These are phyloP conservation scores for Formica exsecta DNA, from an alignment of 1,140 invertebrate species.

Conservation along the genomic window DNA sequence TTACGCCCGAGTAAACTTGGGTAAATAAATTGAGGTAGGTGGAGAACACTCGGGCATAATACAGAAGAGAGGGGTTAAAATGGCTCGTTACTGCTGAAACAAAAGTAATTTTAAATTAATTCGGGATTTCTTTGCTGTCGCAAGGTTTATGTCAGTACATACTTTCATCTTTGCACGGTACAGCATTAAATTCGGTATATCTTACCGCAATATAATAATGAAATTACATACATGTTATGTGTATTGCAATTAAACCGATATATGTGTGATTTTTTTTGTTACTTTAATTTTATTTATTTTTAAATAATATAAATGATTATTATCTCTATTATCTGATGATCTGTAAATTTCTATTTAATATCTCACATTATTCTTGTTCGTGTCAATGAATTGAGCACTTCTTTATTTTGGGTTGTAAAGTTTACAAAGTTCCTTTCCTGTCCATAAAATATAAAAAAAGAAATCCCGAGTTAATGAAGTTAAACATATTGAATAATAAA, in stretches of 20 bases:
- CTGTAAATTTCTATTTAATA: neutral
- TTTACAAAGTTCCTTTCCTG: neutral
- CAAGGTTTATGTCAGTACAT: constrained; percentile 37
- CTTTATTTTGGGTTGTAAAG: neutral
- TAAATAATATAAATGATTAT: neutral
- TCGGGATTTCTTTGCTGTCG: constrained; percentile 47
- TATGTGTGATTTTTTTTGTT: neutral
- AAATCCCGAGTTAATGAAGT: constrained; percentile 6
- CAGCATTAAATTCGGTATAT: neutral
- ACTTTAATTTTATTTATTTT: neutral
- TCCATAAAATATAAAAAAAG: neutral
- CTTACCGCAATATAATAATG: neutral
- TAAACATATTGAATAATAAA: constrained; percentile 17
- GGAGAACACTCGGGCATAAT: constrained; percentile 57
- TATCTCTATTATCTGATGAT: constrained; percentile 1
- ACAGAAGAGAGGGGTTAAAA: constrained; percentile 63
- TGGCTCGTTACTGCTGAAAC: constrained; percentile 60
- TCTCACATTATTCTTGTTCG: neutral
- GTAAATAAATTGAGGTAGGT: constrained; percentile 61
- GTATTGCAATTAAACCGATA: neutral
- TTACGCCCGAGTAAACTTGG: constrained; percentile 59
- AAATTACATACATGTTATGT: neutral
- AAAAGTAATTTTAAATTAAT: constrained; percentile 65
- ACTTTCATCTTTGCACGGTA: neutral
- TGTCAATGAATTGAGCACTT: neutral